Conservation (phyloP, 2,888 invertebrate species). For the Tolmerus cingulatus region DNA sequence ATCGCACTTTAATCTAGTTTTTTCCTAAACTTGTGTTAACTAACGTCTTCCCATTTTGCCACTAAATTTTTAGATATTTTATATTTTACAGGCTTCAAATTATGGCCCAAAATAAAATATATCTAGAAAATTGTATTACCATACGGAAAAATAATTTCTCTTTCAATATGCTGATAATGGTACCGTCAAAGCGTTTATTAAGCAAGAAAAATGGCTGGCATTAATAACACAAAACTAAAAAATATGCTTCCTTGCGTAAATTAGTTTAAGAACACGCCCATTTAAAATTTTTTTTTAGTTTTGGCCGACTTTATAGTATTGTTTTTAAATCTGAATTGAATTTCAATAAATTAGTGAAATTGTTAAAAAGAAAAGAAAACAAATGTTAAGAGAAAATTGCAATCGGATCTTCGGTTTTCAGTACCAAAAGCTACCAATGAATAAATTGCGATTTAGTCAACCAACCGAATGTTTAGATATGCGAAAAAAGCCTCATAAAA, state of each 20-base stretch:
- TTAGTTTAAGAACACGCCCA: too few relatives aligned
- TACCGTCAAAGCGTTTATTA: too few relatives aligned
- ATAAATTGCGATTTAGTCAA: not conserved
- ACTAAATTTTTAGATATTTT: too few relatives aligned
- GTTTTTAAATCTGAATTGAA: not conserved
- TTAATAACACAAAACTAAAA: too few relatives aligned
- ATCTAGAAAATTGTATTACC: too few relatives aligned
- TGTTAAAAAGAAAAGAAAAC: not conserved
- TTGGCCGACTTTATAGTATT: not conserved
- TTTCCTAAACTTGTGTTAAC: not conserved
- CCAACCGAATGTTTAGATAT: not conserved
- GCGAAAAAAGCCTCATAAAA: not conserved
- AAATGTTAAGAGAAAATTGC: not conserved
- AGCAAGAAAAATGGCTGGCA: too few relatives aligned
- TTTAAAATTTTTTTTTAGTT: not conserved
- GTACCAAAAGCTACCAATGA: not conserved
- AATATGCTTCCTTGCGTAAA: too few relatives aligned
- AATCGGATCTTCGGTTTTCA: not conserved
- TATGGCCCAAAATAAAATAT: too few relatives aligned
- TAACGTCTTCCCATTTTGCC: not conserved
- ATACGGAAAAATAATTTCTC: too few relatives aligned
- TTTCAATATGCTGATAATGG: too few relatives aligned
- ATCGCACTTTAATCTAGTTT: not conserved
- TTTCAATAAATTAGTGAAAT: not conserved
- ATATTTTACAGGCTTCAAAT: too few relatives aligned